These are phyloP conservation scores for Drosophila pegasa DNA, from an alignment of 2,888 invertebrate genomes.

Conservation along the genomic window DNA sequence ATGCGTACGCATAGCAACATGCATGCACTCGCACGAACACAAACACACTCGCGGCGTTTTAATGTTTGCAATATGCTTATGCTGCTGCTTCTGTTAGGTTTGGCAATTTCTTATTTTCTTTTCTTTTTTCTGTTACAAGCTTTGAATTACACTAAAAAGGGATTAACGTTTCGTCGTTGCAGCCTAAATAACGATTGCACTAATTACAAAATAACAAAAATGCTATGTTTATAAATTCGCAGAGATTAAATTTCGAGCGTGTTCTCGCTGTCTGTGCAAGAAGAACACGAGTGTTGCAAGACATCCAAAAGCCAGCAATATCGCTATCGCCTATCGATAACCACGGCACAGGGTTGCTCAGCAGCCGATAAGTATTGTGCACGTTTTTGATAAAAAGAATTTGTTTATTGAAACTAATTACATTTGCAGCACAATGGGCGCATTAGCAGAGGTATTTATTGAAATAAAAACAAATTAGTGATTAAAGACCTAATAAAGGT, in stretches of 20 bases:
- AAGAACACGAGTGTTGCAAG: slow-evolving; percentile 34
- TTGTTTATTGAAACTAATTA: slow-evolving; percentile 2
- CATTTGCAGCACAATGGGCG: slow-evolving; percentile 60
- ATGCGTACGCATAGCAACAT: slow-evolving; percentile 9
- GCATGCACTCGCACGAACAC: slow-evolving; percentile 26
- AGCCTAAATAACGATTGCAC: slow-evolving; percentile 40
- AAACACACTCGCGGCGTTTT: slow-evolving; percentile 49
- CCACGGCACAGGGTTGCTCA: slow-evolving; percentile 13
- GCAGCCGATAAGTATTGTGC: slow-evolving; percentile 14
- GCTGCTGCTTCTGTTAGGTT: slow-evolving; percentile 43
- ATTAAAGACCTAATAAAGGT: background rate
- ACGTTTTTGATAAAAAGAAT: slow-evolving; percentile 26
- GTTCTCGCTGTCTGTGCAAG: slow-evolving; percentile 37
- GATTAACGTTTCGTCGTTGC: slow-evolving; percentile 19
- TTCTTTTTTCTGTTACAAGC: slow-evolving; percentile 21
- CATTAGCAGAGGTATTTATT: slow-evolving; percentile 70
- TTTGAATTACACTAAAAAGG: slow-evolving; percentile 50
- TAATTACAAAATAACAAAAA: slow-evolving; percentile 41
- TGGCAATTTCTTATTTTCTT: slow-evolving; percentile 22
- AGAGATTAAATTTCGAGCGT: slow-evolving; percentile 30
- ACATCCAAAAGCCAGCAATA: slow-evolving; percentile 13
- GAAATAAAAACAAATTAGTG: background rate
- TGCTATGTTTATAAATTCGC: slow-evolving; percentile 31
- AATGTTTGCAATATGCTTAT: slow-evolving; percentile 53
- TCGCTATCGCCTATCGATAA: slow-evolving; percentile 21